Evolutionary conservation across 2,113 vertebrate species (phyloP).

Genomic region (Sus scrofa): DNA sequence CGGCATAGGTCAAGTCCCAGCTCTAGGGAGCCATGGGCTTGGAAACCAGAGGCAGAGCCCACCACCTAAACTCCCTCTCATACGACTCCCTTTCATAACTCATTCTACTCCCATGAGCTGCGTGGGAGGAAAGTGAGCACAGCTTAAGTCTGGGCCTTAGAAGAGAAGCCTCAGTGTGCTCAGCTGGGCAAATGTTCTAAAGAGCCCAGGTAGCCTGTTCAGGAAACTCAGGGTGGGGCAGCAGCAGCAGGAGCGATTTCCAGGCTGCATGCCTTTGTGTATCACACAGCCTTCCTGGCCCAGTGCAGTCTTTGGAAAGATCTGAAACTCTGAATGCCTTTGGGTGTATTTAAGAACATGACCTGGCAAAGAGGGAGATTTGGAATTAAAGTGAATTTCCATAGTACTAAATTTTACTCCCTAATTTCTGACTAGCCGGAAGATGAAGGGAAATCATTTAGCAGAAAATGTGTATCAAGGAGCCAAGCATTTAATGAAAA

Average conservation of each 20-base stretch:
- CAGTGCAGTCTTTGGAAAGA: not conserved
- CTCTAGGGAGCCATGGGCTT: not conserved
- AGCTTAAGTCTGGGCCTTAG: not conserved
- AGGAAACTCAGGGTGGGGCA: not conserved
- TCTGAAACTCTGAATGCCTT: not conserved
- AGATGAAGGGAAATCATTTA: conserved; percentile 63
- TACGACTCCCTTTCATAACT: not conserved
- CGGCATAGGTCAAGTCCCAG: not conserved
- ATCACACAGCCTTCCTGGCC: not conserved
- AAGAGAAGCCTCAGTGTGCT: not conserved
- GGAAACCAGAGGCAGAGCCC: not conserved
- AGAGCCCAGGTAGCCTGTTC: not conserved
- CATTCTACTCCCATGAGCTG: not conserved
- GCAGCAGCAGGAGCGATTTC: not conserved
- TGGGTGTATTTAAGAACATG: not conserved
- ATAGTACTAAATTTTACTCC: conserved; percentile 25
- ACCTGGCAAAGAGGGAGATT: not conserved
- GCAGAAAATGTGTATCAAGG: conserved; percentile 8
- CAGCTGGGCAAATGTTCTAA: not conserved
- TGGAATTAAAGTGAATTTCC: conserved; percentile 23
- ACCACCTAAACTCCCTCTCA: not conserved
- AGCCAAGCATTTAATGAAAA: conserved; percentile 62
- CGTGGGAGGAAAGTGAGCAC: not conserved
- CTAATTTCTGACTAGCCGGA: not conserved
- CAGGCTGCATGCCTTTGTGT: not conserved